These are phyloP conservation scores for Trissonchulus sp. DNA, from an alignment of 2,888 invertebrate species.

Conservation along the genomic window DNA sequence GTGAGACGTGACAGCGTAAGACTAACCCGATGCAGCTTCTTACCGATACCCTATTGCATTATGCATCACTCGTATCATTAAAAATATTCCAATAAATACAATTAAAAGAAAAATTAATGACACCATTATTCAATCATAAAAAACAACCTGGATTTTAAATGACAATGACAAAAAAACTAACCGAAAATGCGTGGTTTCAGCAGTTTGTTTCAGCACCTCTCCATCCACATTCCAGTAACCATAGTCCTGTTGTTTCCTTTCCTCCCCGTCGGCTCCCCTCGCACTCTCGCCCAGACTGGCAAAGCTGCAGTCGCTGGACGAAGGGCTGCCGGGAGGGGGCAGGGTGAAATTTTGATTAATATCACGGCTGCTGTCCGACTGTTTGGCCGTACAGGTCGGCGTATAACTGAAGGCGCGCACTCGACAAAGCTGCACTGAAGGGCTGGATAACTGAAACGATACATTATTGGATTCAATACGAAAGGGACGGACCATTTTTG, in stretches of 20 bases:
- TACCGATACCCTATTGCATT: too few species aligned
- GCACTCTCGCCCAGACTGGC: background rate
- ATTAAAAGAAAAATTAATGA: too few species aligned
- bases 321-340: background rate
- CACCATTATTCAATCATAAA: too few species aligned
- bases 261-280: background rate
- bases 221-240: constrained; percentile 30
- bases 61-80: too few species aligned
- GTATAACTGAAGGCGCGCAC: background rate
- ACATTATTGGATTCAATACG: too few species aligned
- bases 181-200: constrained; percentile 20
- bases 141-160: too few species aligned
- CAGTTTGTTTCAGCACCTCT: constrained; percentile 24
- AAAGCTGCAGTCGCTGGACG: too few species aligned
- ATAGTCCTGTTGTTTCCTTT: background rate
- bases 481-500: too few species aligned
- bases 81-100: too few species aligned
- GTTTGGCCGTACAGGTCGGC: background rate
- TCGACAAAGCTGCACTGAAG: background rate
- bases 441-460: background rate
- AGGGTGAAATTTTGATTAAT: background rate
- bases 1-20: too few species aligned
- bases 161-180: too few species aligned
- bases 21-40: too few species aligned
- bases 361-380: background rate